A percentile compares a stretch with the other conserved stretches of the same genome.
phyloP scores from a whole-genome alignment of 2,797 vertebrate species.

The Microtus californicus region DNA sequence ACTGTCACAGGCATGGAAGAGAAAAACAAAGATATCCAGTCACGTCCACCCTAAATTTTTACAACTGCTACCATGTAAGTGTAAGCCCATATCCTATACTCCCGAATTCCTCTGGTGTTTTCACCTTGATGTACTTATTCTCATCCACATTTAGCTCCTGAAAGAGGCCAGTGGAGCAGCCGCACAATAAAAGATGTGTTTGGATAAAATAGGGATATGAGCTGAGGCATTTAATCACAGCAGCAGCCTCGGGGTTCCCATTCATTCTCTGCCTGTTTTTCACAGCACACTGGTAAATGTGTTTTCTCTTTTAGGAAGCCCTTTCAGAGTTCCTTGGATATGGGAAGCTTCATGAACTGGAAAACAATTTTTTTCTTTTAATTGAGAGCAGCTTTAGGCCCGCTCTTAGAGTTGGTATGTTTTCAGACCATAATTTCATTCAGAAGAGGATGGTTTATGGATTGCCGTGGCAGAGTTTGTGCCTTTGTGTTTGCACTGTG shows the following conservation, averaged over 20 bases:
- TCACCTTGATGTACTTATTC: conserved; percentile 6
- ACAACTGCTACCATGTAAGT: neutral
- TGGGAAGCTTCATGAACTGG: conserved; percentile 19
- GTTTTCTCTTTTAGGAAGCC: neutral
- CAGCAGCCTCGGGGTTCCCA: neutral
- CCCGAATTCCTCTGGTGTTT: conserved; percentile 45
- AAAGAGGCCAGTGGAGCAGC: neutral
- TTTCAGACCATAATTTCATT: conserved; percentile 43
- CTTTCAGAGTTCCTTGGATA: conserved; percentile 36
- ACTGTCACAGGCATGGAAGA: neutral
- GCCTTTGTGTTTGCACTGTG: neutral
- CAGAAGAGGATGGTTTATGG: conserved; percentile 12
- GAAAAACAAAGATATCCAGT: conserved; percentile 6
- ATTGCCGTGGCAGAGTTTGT: neutral
- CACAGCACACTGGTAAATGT: conserved; percentile 1
- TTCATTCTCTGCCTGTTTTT: conserved; percentile 7
- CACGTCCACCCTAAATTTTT: neutral
- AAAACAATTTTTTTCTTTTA: conserved; percentile 47
- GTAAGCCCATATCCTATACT: conserved; percentile 26
- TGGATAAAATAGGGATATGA: conserved; percentile 33
- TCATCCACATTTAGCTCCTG: conserved; percentile 13
- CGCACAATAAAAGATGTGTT: neutral
- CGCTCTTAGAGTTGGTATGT: neutral
- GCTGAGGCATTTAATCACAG: conserved; percentile 43
- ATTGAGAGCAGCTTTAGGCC: conserved; percentile 20